Evolutionary conservation across 2,888 invertebrate species (phyloP), one percentile per base, ranked within the genome.

Genomic region (Bellardia bayeri): DNA sequence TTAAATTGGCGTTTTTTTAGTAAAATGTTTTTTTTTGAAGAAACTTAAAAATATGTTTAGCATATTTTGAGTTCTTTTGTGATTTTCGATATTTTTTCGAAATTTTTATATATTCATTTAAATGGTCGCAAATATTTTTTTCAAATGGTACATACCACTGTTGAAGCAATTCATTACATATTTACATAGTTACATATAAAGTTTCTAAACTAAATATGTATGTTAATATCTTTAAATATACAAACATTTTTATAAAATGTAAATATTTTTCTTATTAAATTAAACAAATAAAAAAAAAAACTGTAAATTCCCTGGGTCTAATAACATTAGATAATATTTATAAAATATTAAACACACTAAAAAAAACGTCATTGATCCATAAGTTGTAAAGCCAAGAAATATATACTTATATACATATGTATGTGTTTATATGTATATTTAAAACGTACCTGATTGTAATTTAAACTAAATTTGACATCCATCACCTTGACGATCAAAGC

Each of bases 401-500:
- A 74, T 11, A 61, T 71, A 23, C 4, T 0, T 63, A 16, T 30
- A 54, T 37, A 37, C 14, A 14, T 14, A 56, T 40, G 7, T 23
- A 23, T 23, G 23, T 23, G 23, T 23, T 23, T 23, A 23, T 23
- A 23, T 23, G 1, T 23, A 23, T 1, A 23, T 23, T 30, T 23
- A 16, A 66, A n/a, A 56, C 23, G 81, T 72, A 87, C 82, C 82
- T 87, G 86, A 80, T 87, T 76, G 66, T 30, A 87, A 87, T 87
- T 80, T 80, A 80, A 87, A 87, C 86, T 56, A 51, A 71, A 80
- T 80, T 76, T 83, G 83, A 87, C 81, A 74, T 82, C 66, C 75
- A 83, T 83, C 83, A 87, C 86, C 86, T 87, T 87, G 86, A 80
- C 66, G 86, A 76, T 80, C 81, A 54, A 56, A 23, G 23, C 23